phyloP scores from a whole-genome alignment of 2,797 vertebrate genomes.

The Coendou prehensilis region DNA sequence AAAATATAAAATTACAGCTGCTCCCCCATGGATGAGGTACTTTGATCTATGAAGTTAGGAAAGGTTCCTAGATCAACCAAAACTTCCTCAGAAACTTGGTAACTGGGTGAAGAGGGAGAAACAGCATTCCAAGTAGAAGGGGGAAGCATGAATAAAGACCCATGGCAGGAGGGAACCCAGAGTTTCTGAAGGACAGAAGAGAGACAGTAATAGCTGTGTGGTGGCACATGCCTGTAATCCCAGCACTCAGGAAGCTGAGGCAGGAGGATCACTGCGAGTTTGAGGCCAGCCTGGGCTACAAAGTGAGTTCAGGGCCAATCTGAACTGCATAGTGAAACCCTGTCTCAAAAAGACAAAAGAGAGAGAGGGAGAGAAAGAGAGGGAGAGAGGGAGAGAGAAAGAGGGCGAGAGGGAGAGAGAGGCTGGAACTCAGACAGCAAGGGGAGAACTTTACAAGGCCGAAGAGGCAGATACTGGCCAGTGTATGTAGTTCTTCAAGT shows the following conservation, averaged over 20 bases:
- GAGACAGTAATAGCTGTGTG: not conserved
- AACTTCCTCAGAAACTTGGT: not conserved
- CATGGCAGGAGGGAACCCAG: not conserved
- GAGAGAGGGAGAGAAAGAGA: too few relatives aligned
- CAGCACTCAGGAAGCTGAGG: not conserved
- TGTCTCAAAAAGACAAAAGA: too few relatives aligned
- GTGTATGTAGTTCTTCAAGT: not conserved
- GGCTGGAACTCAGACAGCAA: not conserved
- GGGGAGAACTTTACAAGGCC: not conserved
- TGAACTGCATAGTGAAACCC: not conserved
- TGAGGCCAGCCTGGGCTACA: not conserved
- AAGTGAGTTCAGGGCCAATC: too few relatives aligned
- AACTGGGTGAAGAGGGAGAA: not conserved
- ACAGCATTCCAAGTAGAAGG: not conserved
- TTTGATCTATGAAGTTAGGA: not conserved
- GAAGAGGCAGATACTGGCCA: not conserved
- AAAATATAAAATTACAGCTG: constrained; percentile 1
- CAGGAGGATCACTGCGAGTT: not conserved
- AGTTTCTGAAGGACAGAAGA: not conserved
- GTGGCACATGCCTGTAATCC: not conserved
- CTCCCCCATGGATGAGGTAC: not conserved
- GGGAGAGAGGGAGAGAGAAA: accelerated
- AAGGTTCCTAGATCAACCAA: not conserved
- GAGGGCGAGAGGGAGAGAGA: too few relatives aligned
- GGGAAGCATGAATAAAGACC: not conserved